Percentiles rank a stretch among this genome's conserved stretches.
phyloP scores from a whole-genome alignment of 2,113 vertebrate genomes.

The Notiomystis cincta region DNA sequence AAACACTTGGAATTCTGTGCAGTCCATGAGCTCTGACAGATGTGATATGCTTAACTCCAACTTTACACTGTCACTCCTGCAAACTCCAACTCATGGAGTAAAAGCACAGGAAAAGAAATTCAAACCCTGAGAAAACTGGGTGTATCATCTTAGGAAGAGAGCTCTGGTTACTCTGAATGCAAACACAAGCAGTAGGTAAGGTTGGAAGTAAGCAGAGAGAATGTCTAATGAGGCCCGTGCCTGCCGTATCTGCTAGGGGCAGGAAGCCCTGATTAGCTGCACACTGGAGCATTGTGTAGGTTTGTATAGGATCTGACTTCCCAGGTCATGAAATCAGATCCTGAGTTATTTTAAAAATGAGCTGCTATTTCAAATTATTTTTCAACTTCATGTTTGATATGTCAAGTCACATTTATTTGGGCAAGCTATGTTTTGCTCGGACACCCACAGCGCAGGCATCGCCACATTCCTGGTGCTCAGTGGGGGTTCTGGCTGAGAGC shows the following conservation, averaged over 20 bases:
- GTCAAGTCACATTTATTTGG: slow-evolving; percentile 22
- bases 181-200: not conserved
- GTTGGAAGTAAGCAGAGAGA: not conserved
- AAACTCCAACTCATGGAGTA: not conserved
- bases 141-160: not conserved
- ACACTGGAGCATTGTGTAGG: slow-evolving; percentile 52
- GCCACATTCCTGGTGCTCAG: not conserved
- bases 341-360: slow-evolving; percentile 56
- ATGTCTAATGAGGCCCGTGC: not conserved
- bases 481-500: not conserved
- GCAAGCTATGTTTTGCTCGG: not conserved
- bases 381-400: not conserved
- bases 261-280: slow-evolving; percentile 49
- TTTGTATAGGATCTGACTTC: slow-evolving; percentile 32
- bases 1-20: not conserved
- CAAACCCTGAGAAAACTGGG: not conserved
- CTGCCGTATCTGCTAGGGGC: not conserved
- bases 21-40: not conserved
- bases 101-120: not conserved
- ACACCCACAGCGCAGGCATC: not conserved
- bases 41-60: not conserved
- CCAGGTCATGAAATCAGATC: slow-evolving; percentile 48
- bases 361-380: slow-evolving; percentile 43
- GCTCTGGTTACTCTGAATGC: not conserved
- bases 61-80: not conserved